These are phyloP conservation scores for Pantherophis guttatus DNA, from an alignment of 2,113 vertebrate genomes.

Conservation along the genomic window DNA sequence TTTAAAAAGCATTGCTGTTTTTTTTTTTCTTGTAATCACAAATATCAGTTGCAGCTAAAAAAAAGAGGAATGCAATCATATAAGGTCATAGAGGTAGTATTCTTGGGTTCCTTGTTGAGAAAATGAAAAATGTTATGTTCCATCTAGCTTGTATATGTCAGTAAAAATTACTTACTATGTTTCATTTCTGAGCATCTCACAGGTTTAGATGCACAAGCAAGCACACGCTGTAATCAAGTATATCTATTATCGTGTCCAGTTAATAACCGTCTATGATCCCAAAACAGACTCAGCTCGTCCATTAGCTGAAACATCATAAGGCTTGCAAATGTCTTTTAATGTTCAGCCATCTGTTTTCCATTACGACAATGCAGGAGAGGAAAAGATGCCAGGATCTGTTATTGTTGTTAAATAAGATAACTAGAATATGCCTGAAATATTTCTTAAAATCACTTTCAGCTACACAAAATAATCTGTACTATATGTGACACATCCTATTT, in stretches of 20 bases:
- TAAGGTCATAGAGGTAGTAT: background rate
- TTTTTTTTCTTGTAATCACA: slow-evolving; percentile 26
- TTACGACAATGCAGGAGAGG: slow-evolving; percentile 59
- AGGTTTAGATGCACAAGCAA: slow-evolving; percentile 22
- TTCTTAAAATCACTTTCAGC: slow-evolving; percentile 29
- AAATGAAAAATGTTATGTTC: slow-evolving; percentile 24
- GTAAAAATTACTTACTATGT: slow-evolving; percentile 39
- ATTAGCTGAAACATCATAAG: slow-evolving; percentile 67
- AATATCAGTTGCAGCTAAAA: slow-evolving; percentile 18
- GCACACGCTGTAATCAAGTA: slow-evolving; percentile 60
- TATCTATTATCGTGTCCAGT: slow-evolving; percentile 60
- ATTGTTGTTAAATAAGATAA: slow-evolving; percentile 26
- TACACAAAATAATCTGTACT: background rate
- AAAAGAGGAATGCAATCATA: background rate
- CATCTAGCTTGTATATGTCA: slow-evolving; percentile 34
- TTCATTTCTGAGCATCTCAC: slow-evolving; percentile 32
- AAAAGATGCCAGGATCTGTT: slow-evolving; percentile 40
- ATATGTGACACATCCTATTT: slow-evolving; percentile 12
- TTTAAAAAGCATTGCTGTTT: background rate
- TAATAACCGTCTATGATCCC: slow-evolving; percentile 57
- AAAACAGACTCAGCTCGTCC: slow-evolving; percentile 67
- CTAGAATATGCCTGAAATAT: slow-evolving; percentile 24
- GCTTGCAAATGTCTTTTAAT: slow-evolving; percentile 70
- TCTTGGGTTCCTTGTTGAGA: background rate
- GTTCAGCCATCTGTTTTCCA: slow-evolving; percentile 73